These are phyloP conservation scores for Bubo scandiacus DNA, from an alignment of 2,113 vertebrate genomes.

Conservation along the genomic window DNA sequence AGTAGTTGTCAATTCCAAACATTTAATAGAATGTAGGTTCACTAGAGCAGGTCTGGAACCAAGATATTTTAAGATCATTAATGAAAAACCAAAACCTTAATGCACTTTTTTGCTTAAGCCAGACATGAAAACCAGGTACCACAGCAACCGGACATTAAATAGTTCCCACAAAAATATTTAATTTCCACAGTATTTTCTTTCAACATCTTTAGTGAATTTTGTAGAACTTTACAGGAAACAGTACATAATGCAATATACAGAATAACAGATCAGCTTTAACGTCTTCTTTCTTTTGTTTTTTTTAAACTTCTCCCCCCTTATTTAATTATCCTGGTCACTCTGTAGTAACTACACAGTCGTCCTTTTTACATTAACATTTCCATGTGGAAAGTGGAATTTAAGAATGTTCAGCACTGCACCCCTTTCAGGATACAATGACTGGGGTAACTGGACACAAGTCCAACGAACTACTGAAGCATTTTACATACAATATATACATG, in stretches of 20 bases:
- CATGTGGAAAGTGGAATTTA: conserved; percentile 28
- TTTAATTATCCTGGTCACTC: neutral
- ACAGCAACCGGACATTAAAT: conserved; percentile 47
- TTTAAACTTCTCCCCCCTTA: neutral
- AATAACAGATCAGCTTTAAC: neutral
- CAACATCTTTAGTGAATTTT: conserved; percentile 30
- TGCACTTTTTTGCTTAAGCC: conserved; percentile 27
- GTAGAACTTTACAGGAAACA: conserved; percentile 64
- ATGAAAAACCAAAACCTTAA: neutral
- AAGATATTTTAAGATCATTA: neutral
- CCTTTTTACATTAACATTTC: neutral
- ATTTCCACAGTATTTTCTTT: conserved; percentile 55
- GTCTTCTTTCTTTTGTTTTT: neutral
- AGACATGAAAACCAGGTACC: conserved; percentile 1
- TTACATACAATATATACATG: conserved; percentile 72
- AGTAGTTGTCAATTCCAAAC: conserved; percentile 65
- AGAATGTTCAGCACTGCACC: neutral
- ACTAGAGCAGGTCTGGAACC: conserved; percentile 42
- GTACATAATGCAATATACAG: conserved; percentile 39
- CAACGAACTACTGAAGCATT: conserved; percentile 30
- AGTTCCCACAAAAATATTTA: conserved; percentile 64
- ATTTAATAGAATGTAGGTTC: conserved; percentile 67
- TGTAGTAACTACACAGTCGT: neutral
- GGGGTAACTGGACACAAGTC: conserved; percentile 47
- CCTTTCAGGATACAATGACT: neutral